Evolutionary conservation across 2,797 vertebrate genomes (phyloP).

Genomic region (Sebastes steindachneri): DNA sequence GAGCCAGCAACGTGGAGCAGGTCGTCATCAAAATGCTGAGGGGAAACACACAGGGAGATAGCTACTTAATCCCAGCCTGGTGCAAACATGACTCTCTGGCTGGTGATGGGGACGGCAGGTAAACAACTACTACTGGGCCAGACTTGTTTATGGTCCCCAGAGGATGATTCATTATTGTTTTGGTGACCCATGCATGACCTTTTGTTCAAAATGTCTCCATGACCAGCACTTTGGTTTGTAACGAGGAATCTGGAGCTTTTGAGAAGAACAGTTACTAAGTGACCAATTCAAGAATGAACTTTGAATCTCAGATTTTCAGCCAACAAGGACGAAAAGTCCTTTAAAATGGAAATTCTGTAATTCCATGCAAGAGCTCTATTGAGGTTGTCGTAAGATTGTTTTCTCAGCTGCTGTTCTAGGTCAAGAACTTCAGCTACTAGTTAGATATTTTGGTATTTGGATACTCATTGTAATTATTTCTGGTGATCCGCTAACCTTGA

Average conservation of each 20-base stretch:
- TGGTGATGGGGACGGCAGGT: not conserved
- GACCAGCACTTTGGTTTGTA: too few species aligned
- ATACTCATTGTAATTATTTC: too few species aligned
- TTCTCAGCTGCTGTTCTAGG: not conserved
- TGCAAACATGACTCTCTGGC: not conserved
- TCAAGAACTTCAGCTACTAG: too few species aligned
- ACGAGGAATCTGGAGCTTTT: too few species aligned
- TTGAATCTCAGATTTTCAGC: too few species aligned
- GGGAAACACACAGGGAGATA: not conserved
- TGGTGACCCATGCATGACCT: not conserved
- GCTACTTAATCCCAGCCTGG: not conserved
- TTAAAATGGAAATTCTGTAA: not conserved
- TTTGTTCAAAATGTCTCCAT: not conserved
- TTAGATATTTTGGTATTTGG: too few species aligned
- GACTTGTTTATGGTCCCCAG: not conserved
- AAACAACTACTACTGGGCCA: not conserved
- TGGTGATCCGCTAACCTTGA: too few species aligned
- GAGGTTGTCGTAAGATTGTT: not conserved
- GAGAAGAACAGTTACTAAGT: too few species aligned
- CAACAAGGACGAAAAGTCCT: not conserved
- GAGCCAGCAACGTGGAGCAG: conserved; percentile 83
- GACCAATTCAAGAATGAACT: too few species aligned
- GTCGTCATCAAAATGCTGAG: conserved; percentile 87
- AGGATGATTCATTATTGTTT: not conserved
- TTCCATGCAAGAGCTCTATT: not conserved